A percentile compares a stretch with the other conserved stretches of the same genome.
Evolutionary conservation across 2,888 invertebrate species (phyloP).

Genomic region (Drosophila koepferae): DNA sequence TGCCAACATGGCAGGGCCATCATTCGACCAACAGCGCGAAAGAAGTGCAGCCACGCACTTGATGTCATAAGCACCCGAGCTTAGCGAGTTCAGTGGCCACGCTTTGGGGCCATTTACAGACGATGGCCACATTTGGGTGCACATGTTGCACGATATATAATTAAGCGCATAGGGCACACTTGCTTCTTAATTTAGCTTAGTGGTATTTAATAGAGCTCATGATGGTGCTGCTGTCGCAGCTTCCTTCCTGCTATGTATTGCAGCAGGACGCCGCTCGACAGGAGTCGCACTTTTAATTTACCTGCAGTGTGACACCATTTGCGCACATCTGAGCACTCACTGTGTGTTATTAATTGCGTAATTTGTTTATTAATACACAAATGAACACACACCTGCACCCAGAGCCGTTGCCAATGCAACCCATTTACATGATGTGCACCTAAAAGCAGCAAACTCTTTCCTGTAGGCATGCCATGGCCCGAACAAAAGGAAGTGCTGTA

Average conservation of each 20-base stretch:
- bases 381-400: conserved; percentile 48
- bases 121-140: conserved; percentile 46
- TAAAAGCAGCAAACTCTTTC: conserved; percentile 11
- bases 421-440: conserved; percentile 22
- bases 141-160: conserved; percentile 58
- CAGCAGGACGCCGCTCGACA: conserved; percentile 36
- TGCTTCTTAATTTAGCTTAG: conserved; percentile 52
- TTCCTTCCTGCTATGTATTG: conserved; percentile 34
- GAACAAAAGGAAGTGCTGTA: not conserved
- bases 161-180: conserved; percentile 30
- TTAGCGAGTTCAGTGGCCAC: conserved; percentile 49
- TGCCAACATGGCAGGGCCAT: conserved; percentile 27
- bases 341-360: conserved; percentile 79
- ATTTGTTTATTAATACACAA: conserved; percentile 76
- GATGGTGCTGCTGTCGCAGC: conserved; percentile 13
- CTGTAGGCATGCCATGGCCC: conserved; percentile 41
- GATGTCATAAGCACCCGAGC: conserved; percentile 36
- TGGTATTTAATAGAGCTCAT: conserved; percentile 15
- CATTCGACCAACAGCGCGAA: conserved; percentile 46
- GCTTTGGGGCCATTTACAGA: conserved; percentile 40
- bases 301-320: conserved; percentile 58
- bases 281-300: conserved; percentile 27
- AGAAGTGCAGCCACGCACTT: conserved; percentile 66
- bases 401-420: conserved; percentile 5
- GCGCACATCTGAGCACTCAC: conserved; percentile 76